Percentiles rank a stretch among this genome's conserved stretches.
Evolutionary conservation across 2,797 vertebrate species (phyloP).

Genomic region (Enteromius trimaculatus): DNA sequence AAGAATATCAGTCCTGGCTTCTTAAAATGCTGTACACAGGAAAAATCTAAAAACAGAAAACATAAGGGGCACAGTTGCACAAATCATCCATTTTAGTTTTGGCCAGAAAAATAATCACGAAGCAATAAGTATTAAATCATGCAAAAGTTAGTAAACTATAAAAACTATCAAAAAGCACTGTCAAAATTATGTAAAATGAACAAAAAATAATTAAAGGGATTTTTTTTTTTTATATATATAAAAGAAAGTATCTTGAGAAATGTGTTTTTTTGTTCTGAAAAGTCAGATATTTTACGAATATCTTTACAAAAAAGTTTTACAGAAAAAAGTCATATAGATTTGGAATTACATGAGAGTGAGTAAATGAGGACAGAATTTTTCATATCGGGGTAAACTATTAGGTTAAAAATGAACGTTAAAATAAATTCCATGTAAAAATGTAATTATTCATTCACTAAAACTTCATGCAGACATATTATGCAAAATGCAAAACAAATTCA

Average conservation of each 20-base stretch:
- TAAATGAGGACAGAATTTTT: not conserved
- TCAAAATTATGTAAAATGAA: not conserved
- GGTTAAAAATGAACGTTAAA: not conserved
- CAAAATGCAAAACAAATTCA: not conserved
- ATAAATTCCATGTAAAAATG: not conserved
- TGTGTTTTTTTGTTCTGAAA: not conserved
- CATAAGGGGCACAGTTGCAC: not conserved
- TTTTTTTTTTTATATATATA: slow-evolving; percentile 2
- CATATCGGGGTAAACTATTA: not conserved
- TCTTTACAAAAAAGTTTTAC: not conserved
- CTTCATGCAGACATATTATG: not conserved
- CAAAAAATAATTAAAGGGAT: not conserved
- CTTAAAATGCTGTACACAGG: not conserved
- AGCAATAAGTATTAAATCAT: not conserved
- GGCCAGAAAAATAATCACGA: not conserved
- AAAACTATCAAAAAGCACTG: not conserved
- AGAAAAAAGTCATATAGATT: not conserved
- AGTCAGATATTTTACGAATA: too few relatives aligned
- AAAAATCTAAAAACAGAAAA: slow-evolving; percentile 32
- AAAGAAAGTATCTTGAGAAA: not conserved
- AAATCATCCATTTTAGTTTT: not conserved
- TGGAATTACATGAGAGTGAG: not conserved
- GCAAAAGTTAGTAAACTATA: not conserved
- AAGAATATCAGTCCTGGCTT: not conserved
- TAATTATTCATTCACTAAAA: not conserved